Evolutionary conservation across 2,888 invertebrate genomes (phyloP), one percentile per base, ranked within the genome.

Genomic region (Galerucella nymphaeae): DNA sequence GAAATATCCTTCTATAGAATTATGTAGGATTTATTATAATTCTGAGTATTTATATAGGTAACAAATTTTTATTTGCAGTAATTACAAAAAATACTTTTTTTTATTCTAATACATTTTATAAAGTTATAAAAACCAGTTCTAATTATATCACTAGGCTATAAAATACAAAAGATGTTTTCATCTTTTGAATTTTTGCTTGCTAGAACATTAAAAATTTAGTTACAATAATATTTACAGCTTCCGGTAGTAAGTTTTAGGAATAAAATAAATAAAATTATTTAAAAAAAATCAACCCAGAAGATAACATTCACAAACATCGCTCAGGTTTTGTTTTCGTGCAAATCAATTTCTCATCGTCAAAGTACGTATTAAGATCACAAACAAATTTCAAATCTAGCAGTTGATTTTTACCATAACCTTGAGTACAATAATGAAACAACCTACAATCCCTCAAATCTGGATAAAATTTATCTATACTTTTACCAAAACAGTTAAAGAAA

Each of bases 401-500:
- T 82, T 90, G 90, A 73, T 87, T 86, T 71, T 86, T 83, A 30
- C 87, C 88, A 79, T 89, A 90, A 13, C 90, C 90, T n/a, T 88
- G 88, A 4, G 90, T 89, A 81, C 90, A 91, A 77, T 90, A 90
- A 80, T 91, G 90, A 79, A 91, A 90, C 76, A 90, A 83, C 75
- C 90, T 86, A 77, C 90, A 90, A 81, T 90, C 90, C 73, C 89
- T 86, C 62, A 87, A 86, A 81, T 90, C 90, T 1, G 89, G 88
- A 79, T 90, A 90, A 82, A 90, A 90, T 72, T 86, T 86, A 77
- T 90, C 88, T 80, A 89, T 84, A 72, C 88, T 85, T 78, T 87
- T 89, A 45, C 88, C 88, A 63, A 89, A 85, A 79, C 90, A 90
- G 75, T 89, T 89, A 82, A 90, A 90, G 38, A 87, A 85, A 53